Evolutionary conservation across 2,113 vertebrate species (phyloP).

Genomic region (Castor canadensis): DNA sequence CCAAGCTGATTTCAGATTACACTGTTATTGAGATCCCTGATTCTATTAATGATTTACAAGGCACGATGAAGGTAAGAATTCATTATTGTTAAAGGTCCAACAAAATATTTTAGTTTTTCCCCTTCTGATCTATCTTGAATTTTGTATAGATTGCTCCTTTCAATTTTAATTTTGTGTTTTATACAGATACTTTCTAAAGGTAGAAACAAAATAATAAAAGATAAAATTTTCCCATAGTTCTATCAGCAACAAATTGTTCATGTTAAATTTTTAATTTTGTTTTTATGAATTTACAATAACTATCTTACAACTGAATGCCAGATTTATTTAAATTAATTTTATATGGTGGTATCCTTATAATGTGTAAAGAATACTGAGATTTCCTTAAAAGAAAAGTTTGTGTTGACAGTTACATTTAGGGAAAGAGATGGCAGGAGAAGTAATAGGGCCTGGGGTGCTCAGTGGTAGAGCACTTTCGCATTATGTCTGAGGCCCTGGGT

Average conservation of each 20-base stretch:
- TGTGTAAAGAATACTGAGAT: not conserved
- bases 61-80: conserved; percentile 88
- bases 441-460: not conserved
- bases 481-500: not conserved
- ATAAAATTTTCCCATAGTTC: not conserved
- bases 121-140: not conserved
- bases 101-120: not conserved
- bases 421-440: not conserved
- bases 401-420: not conserved
- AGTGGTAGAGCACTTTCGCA: not conserved
- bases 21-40: conserved; percentile 87
- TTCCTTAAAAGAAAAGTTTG: not conserved
- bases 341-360: not conserved
- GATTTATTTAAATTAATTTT: not conserved
- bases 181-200: not conserved
- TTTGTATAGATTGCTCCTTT: not conserved
- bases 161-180: not conserved
- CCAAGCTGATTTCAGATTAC: conserved; percentile 92
- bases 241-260: not conserved
- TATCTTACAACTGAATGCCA: not conserved
- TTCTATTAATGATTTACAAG: conserved; percentile 88
- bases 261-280: not conserved
- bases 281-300: not conserved
- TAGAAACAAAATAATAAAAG: conserved; percentile 7
- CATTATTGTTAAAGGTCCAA: not conserved